Base-by-base conservation (phyloP, 2,113 vertebrate genomes). In the Burhinus bistriatus region DNA sequence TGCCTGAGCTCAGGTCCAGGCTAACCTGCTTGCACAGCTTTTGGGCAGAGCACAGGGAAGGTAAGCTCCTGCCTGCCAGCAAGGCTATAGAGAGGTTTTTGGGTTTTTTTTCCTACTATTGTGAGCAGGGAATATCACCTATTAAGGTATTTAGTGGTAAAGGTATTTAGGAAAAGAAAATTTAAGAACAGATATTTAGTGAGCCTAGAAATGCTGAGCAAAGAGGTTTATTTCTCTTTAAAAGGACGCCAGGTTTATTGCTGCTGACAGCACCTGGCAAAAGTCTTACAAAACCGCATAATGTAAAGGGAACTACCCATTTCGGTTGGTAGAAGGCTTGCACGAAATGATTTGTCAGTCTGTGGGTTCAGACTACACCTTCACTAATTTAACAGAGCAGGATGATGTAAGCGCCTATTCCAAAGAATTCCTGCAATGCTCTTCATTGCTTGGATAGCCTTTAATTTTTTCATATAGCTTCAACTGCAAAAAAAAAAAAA, bases 181-280 rank as follows among this genome's bases (percentile, higher is more conserved):
- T 71, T 44, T 61, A 79, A 87, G 62, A 40, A 20, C 15, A 82
- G 21, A 11, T 65, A 76, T 57, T 92, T 61, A 86, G 51, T 73
- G 47, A 93, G 38, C 45, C 27, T 87, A 85, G 52, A 89, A 93
- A 93, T 44, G 15, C 12, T 87, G 57, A 30, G 54, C 0, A 0
- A 69, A 87, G 27, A 71, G 55, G 12, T 73, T 89, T 89, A 65
- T 83, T 89, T n/a, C n/a, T 70, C 75, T 91, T 79, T 84, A 89
- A 82, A 87, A 87, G 34, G 45, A 89, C 0, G 5, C 47, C 62
- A 69, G 29, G 49, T 76, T 87, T 85, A 95, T 94, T 87, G 49
- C 57, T 93, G 89, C 57, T 71, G 84, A 95, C 76, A 94, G 84
- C 49, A 87, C 78, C 81, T 93, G 90, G 86, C 69, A 94, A 76